Conservation (phyloP, 2,113 vertebrate species). For the Salvelinus fontinalis region DNA sequence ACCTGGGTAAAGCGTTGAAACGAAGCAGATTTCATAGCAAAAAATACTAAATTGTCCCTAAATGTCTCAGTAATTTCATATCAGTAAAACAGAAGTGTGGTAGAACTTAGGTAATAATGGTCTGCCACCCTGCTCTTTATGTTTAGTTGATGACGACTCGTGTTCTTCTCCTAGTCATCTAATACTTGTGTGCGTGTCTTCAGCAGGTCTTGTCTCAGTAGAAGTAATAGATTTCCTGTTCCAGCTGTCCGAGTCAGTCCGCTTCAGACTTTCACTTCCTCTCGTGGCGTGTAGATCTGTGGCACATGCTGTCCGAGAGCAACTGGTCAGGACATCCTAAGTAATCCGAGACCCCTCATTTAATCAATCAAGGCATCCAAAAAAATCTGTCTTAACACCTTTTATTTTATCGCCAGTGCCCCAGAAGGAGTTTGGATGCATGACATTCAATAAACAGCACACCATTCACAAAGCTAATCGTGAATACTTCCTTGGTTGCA, state of each 20-base stretch:
- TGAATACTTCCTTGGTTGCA: conserved; percentile 16
- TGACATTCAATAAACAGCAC: conserved; percentile 50
- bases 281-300: conserved; percentile 16
- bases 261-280: conserved; percentile 18
- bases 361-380: conserved; percentile 71
- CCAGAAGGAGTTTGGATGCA: conserved; percentile 44
- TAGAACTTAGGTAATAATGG: too few relatives aligned
- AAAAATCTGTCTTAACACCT: conserved; percentile 67
- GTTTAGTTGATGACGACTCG: neutral
- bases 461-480: conserved; percentile 28
- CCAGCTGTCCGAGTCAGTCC: conserved; percentile 14
- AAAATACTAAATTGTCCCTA: neutral
- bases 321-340: conserved; percentile 47
- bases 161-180: conserved; percentile 34
- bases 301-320: conserved; percentile 20
- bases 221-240: neutral
- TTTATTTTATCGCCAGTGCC: conserved; percentile 72
- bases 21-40: neutral
- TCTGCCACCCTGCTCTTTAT: conserved; percentile 16
- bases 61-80: neutral
- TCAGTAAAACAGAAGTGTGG: neutral
- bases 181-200: conserved; percentile 20
- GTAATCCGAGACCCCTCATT: conserved; percentile 66
- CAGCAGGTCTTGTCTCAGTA: conserved; percentile 12
- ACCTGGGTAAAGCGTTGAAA: neutral